phyloP scores from a whole-genome alignment of 1,140 invertebrate species.

The Goniozus legneri region DNA sequence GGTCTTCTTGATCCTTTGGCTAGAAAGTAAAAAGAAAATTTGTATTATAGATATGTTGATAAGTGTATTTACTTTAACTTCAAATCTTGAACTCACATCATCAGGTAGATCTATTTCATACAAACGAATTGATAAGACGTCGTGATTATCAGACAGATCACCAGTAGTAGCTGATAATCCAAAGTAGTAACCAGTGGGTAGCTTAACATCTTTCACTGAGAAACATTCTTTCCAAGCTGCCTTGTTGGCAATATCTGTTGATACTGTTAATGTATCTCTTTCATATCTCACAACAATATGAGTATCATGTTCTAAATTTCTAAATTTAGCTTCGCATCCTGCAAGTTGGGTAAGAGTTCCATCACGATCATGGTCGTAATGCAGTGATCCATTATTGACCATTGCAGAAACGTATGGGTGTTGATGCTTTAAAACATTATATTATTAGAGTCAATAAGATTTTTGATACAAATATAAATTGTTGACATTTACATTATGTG shows the following conservation, averaged over 20 bases:
- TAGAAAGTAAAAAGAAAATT: conserved; percentile 43
- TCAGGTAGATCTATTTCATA: conserved; percentile 80
- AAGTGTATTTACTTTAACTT: not conserved
- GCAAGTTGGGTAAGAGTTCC: conserved; percentile 96
- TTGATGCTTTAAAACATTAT: conserved; percentile 70
- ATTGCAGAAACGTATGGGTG: conserved; percentile 98
- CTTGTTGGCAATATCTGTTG: conserved; percentile 87
- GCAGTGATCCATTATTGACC: conserved; percentile 93
- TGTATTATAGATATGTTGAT: conserved; percentile 7
- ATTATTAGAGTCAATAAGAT: conserved; percentile 1
- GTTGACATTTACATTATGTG: conserved; percentile 81
- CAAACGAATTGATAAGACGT: conserved; percentile 87
- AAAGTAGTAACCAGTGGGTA: conserved; percentile 95
- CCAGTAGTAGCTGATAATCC: conserved; percentile 95
- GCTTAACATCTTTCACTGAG: conserved; percentile 78
- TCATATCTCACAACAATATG: conserved; percentile 88
- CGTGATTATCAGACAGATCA: conserved; percentile 95
- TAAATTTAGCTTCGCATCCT: conserved; percentile 90
- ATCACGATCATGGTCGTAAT: conserved; percentile 97
- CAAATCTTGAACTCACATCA: conserved; percentile 57
- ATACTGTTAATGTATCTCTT: conserved; percentile 82
- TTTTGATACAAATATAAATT: not conserved
- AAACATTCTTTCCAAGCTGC: conserved; percentile 94
- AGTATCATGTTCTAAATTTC: conserved; percentile 91
- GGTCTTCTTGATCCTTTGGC: conserved; percentile 65